Evolutionary conservation across 2,113 vertebrate species (phyloP).

Genomic region (Solea senegalensis): DNA sequence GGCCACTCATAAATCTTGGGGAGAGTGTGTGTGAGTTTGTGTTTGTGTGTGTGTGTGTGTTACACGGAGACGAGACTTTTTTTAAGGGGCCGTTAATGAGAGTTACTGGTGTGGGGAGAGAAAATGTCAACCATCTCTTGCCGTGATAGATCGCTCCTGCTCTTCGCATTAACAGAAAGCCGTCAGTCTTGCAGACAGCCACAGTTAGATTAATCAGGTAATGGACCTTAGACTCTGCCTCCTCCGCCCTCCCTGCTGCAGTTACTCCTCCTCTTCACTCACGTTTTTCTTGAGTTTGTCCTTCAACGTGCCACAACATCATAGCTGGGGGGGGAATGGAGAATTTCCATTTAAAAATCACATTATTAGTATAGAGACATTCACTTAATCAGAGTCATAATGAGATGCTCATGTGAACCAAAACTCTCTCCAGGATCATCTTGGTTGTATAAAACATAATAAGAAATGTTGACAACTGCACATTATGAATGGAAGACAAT

Average conservation of each 20-base stretch:
- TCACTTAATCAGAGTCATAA: no score
- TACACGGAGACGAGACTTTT: conserved; percentile 20
- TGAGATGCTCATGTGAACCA: no score
- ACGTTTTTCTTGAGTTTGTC: conserved; percentile 2
- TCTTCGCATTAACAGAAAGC: conserved; percentile 49
- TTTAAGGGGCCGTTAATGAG: conserved; percentile 66
- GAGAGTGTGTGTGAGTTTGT: conserved; percentile 11
- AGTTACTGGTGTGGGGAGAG: conserved; percentile 58
- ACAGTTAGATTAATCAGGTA: conserved; percentile 79
- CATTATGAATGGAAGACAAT: no score
- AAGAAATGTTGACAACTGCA: no score
- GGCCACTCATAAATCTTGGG: conserved; percentile 54
- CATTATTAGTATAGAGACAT: no score
- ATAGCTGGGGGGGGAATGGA: not conserved
- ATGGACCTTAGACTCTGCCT: conserved; percentile 46
- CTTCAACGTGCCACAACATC: not conserved
- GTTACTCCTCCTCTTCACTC: conserved; percentile 48
- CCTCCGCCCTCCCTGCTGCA: conserved; percentile 23
- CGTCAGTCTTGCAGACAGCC: conserved; percentile 74
- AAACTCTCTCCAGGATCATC: no score
- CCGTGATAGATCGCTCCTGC: conserved; percentile 63
- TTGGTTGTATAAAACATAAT: no score
- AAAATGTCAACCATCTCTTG: conserved; percentile 46
- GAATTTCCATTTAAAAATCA: no score
- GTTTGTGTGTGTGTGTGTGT: not conserved